These are phyloP conservation scores for Epinotia bilunana DNA, from an alignment of 2,888 invertebrate species.

Conservation along the genomic window DNA sequence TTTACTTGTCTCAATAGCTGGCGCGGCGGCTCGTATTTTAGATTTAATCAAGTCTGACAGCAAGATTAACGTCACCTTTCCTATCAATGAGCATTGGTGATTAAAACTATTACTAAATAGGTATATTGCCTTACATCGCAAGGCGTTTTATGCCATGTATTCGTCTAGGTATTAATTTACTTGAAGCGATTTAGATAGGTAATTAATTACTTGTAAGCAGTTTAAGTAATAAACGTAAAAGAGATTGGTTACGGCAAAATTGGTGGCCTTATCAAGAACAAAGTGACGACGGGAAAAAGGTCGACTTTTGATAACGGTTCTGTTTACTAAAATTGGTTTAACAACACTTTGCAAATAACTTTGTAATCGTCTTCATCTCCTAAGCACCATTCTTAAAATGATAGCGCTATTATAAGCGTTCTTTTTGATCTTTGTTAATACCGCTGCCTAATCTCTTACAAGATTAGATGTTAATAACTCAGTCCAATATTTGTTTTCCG, in stretches of 20 bases:
- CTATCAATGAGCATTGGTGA: slow-evolving; percentile 64
- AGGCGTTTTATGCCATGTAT: neutral
- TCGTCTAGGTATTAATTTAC: slow-evolving; percentile 12
- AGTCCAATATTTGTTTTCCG: slow-evolving; percentile 18
- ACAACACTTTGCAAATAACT: too few species aligned
- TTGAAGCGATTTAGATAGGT: slow-evolving; percentile 16
- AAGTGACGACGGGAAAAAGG: too few species aligned
- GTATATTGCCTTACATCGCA: slow-evolving; percentile 52
- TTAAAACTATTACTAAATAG: slow-evolving; percentile 57
- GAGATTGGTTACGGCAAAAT: too few species aligned
- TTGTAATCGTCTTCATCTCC: too few species aligned
- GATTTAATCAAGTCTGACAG: slow-evolving; percentile 79
- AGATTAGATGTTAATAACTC: slow-evolving; percentile 15
- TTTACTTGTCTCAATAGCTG: slow-evolving; percentile 76
- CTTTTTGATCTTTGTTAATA: neutral
- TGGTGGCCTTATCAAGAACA: too few species aligned
- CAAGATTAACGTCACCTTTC: slow-evolving; percentile 76
- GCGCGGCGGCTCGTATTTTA: slow-evolving; percentile 73
- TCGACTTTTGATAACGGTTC: too few species aligned
- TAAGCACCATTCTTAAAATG: neutral
- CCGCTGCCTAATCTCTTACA: slow-evolving; percentile 2
- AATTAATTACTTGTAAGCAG: slow-evolving; percentile 3
- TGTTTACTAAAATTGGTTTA: too few species aligned
- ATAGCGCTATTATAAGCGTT: neutral
- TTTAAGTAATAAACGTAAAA: neutral